phyloP scores from a whole-genome alignment of 2,113 vertebrate genomes.

The Megaceryle torquata region DNA sequence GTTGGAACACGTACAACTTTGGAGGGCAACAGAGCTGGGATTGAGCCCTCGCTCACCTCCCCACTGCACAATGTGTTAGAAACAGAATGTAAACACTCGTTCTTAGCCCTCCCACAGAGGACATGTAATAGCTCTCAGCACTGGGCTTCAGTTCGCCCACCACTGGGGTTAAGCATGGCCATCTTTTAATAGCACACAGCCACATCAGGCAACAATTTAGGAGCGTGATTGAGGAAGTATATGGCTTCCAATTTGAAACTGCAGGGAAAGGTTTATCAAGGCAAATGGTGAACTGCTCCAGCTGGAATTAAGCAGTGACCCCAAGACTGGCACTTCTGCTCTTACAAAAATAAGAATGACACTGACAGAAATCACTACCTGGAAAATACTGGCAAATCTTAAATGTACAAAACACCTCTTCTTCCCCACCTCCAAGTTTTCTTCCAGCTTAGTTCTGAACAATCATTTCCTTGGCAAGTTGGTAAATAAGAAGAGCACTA shows the following conservation, averaged over 20 bases:
- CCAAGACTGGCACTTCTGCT: neutral
- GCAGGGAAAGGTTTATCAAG: neutral
- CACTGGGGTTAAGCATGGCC: neutral
- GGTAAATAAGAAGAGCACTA: neutral
- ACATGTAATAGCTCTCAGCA: neutral
- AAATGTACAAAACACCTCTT: neutral
- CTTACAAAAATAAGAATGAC: neutral
- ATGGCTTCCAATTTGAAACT: neutral
- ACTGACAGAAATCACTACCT: neutral
- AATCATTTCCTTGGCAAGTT: neutral
- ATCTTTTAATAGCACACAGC: conserved; percentile 7
- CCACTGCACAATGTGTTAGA: rapidly evolving
- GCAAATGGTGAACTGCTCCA: neutral
- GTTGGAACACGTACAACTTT: neutral
- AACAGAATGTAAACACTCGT: neutral
- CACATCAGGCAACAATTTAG: neutral
- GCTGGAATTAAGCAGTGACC: neutral
- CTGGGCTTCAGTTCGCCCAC: neutral
- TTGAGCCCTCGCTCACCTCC: neutral
- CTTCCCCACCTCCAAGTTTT: neutral
- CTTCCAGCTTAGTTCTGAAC: neutral
- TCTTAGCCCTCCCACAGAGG: neutral
- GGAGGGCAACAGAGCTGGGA: neutral
- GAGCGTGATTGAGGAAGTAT: neutral
- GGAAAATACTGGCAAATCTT: neutral